Base-by-base conservation (phyloP, 2,888 invertebrate genomes). In the Carterocephalus palaemon region DNA sequence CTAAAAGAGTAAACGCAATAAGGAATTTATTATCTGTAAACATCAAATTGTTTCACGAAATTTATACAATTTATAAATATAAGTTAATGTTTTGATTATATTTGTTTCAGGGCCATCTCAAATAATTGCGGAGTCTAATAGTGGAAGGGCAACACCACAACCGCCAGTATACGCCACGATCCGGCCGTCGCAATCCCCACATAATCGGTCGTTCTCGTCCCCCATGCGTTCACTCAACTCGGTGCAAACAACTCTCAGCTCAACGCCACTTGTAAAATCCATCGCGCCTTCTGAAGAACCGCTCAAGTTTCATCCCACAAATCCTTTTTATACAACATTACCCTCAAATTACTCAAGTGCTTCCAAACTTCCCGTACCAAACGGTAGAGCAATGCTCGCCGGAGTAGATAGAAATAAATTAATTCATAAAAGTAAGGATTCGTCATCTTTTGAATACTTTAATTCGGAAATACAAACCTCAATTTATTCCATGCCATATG, bases 311-410 rank as follows among this genome's bases (percentile, higher is more conserved):
- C 85, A 86, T 57, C 86, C 85, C 39, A 84, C 86, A 16, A 86
- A 86, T 61, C 86, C 86, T 38, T 86, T 86, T 70, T 86, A 84
- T 64, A 81, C 84, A 36, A 85, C 82, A 51, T 67, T 86, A 59
- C 83, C 85, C 45, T 70, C 76, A 40, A 83, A 77, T 65, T 70
- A 76, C 58, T 69, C 76, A 48, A 81, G 70, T 72, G 62, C 76
- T 71, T 84, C 85, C 61, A 86, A 78, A 67, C 65, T 85, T 54
- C 85, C 84, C 7, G 64, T 84, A 53, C 80, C 83, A 36, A 84
- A 85, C 47, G 73, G 82, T 47, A 73, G 70, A 62, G 49, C 75
- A 12, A 61, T 71, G 9, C 56, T 70, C 36, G 65, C 77, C 52
- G 71, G 67, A 54, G 66, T 82, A 75, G 80, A 84, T 77, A 84